Evolutionary conservation across 2,113 vertebrate species (phyloP), one percentile per base, ranked within the genome.

Genomic region (Leptocoma aspasia): DNA sequence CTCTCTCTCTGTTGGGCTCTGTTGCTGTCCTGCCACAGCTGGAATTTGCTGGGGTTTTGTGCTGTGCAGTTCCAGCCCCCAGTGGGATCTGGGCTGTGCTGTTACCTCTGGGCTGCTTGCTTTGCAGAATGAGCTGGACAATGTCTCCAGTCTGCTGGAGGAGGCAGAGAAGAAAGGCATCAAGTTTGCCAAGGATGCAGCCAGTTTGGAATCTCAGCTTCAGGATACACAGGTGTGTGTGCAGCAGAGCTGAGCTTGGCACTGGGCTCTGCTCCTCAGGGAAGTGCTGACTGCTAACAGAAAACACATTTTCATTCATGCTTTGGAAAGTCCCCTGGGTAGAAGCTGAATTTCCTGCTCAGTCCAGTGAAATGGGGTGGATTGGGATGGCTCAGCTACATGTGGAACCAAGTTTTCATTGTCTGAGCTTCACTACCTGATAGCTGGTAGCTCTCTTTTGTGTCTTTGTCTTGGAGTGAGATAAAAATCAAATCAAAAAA

Each of bases 101-200:
- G 4, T 95, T 56, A 96, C 88, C 83, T 91, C 10, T 24, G 19
- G 27, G 10, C 82, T 52, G 4, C 30, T 96, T 96, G 72, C 73
- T 90, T 94, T 95, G n/a, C 91, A 99, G 99, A 98, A 98, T 52
- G 99, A 99, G 84, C 82, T 99, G 95, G 99, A 99, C 90, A 99
- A 99, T 7, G 98, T 99, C 54, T 99, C 99, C 4, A 72, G 98
- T 60, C 97, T 99, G 78, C 97, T 99, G 96, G 99, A 99, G 96
- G 99, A 99, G 94, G 98, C 99, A 0, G 99, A 99, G 97, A 99
- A 99, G 96, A 99, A 99, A 94, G 98, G 99, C 13, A 98, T 99
- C 71, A 99, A 99, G 81, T 98, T 99, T 97, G 98, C 98, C 50
- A 99, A 99, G 96, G 99, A 99, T 47, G 98, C 98, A 1, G 97